Evolutionary conservation across 37 sponge, comb jelly and placozoan genomes (phyloP).

Genomic region (Bolinopsis microptera): DNA sequence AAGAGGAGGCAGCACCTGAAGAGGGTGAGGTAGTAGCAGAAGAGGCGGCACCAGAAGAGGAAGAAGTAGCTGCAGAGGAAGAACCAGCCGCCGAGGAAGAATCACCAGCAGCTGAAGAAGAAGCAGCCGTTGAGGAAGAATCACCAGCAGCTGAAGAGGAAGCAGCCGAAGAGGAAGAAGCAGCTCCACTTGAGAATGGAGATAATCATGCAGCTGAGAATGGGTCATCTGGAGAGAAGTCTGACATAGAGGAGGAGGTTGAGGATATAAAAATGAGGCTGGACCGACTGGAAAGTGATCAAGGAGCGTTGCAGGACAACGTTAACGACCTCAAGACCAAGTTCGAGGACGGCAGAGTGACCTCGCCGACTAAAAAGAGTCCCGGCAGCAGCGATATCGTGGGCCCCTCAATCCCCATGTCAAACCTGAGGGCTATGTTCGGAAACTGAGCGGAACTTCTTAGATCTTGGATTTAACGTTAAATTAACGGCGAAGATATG

Average conservation of each 20-base stretch:
- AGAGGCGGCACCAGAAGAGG: neutral
- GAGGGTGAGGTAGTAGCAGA: conserved; percentile 16
- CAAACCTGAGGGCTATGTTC: conserved; percentile 51
- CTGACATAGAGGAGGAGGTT: conserved; percentile 30
- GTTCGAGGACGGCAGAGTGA: conserved; percentile 52
- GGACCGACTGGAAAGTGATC: conserved; percentile 21
- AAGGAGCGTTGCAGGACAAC: conserved; percentile 2
- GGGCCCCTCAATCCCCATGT: conserved; percentile 50
- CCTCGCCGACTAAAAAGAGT: conserved; percentile 20
- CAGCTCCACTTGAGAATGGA: neutral
- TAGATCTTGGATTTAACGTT: neutral
- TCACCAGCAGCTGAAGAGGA: neutral
- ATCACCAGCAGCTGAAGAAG: neutral
- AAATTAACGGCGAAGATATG: neutral
- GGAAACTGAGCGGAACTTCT: conserved; percentile 48
- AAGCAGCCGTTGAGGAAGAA: neutral
- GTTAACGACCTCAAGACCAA: conserved; percentile 50
- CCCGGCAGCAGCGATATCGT: conserved; percentile 27
- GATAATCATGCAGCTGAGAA: conserved; percentile 11
- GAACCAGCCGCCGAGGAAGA: neutral
- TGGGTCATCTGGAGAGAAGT: neutral
- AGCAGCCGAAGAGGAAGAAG: neutral
- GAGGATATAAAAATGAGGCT: conserved; percentile 46
- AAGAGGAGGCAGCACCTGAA: neutral
- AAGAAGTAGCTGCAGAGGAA: neutral